Percentiles rank a stretch among this genome's conserved stretches.
Evolutionary conservation across 2,888 invertebrate genomes (phyloP).

Genomic region (Poecilus cupreus): DNA sequence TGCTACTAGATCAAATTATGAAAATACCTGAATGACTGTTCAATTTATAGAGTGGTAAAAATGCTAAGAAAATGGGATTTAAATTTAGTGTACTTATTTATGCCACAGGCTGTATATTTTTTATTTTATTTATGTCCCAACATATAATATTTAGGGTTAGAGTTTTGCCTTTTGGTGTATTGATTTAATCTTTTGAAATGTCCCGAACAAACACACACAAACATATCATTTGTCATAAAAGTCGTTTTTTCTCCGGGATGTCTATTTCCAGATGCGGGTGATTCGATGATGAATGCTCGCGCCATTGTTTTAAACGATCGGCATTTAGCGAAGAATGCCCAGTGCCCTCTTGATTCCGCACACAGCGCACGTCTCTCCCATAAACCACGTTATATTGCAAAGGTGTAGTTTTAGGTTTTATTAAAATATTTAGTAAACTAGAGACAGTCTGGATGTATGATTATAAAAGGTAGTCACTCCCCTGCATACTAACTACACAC

Average conservation of each 20-base stretch:
- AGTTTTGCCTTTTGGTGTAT: too few species aligned
- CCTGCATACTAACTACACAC: conserved; percentile 6
- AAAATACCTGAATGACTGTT: too few species aligned
- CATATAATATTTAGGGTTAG: too few species aligned
- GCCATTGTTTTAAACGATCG: conserved; percentile 34
- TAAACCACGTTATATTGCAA: conserved; percentile 41
- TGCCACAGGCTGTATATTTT: too few species aligned
- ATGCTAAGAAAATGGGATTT: too few species aligned
- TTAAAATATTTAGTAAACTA: conserved; percentile 53
- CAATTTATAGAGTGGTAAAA: too few species aligned
- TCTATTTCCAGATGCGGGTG: not conserved
- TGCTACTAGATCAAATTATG: too few species aligned
- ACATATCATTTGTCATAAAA: conserved; percentile 11
- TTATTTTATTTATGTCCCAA: too few species aligned
- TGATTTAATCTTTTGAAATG: too few species aligned
- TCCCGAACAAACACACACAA: too few species aligned
- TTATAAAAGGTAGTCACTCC: conserved; percentile 18
- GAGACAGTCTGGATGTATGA: conserved; percentile 17
- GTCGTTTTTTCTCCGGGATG: not conserved
- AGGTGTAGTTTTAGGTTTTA: conserved; percentile 52
- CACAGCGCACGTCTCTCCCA: conserved; percentile 11
- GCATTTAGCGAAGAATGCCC: not conserved
- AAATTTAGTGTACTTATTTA: too few species aligned
- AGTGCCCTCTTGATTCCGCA: not conserved
- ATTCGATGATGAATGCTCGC: conserved; percentile 9